phyloP scores from a whole-genome alignment of 2,113 vertebrate genomes.

The Heloderma charlesbogerti region DNA sequence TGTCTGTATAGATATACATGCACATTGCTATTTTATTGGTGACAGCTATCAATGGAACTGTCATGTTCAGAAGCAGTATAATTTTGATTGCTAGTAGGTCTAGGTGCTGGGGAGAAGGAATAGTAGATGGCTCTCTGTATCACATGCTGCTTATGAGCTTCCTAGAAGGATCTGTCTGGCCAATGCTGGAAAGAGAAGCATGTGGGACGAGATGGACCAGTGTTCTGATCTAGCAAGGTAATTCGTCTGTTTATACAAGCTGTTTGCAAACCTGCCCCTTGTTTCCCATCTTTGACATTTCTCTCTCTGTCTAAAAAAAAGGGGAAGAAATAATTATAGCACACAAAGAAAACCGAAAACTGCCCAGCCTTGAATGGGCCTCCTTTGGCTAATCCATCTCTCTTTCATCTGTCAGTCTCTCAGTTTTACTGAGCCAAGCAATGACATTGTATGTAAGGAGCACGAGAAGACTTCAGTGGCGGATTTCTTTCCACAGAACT shows the following conservation, averaged over 20 bases:
- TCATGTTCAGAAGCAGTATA: background rate
- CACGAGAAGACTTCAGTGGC: constrained; percentile 47
- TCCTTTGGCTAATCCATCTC: constrained; percentile 48
- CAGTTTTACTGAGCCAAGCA: constrained; percentile 67
- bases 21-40: background rate
- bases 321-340: background rate
- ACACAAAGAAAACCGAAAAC: background rate
- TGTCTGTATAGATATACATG: background rate
- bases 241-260: constrained; percentile 31
- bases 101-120: background rate
- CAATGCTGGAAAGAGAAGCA: background rate
- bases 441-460: constrained; percentile 58
- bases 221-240: background rate
- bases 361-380: background rate
- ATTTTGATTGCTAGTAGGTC: background rate
- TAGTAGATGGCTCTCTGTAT: background rate
- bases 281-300: constrained; percentile 45
- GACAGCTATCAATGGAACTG: background rate
- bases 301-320: constrained; percentile 10
- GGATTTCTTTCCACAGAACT: constrained; percentile 66
- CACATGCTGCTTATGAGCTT: background rate
- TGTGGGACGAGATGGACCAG: background rate
- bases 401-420: constrained; percentile 57
- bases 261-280: constrained; percentile 18
- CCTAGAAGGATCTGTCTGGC: background rate